A percentile compares a stretch with the other conserved stretches of the same genome.
Conservation (phyloP, 2,797 vertebrate genomes). For the Spatula clypeata region DNA sequence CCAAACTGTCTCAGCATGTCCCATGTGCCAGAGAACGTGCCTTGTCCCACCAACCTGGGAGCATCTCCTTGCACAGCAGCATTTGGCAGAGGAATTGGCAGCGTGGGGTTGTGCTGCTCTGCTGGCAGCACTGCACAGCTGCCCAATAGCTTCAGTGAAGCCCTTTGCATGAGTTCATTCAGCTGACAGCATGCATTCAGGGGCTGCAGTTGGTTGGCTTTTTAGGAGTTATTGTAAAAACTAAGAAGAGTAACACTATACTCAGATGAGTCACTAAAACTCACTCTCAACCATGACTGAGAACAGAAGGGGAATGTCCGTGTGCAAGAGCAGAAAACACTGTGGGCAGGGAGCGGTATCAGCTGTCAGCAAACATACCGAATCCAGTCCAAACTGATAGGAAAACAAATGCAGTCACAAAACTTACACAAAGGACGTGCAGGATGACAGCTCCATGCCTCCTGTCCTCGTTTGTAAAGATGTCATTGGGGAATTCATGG, state of each 20-base stretch:
- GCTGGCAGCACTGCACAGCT: background rate
- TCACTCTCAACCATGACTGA: background rate
- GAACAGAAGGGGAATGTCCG: background rate
- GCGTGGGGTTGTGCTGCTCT: background rate
- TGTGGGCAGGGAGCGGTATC: rapidly evolving
- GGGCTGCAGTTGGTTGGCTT: rapidly evolving
- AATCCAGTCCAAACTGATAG: background rate
- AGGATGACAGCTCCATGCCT: slow-evolving; percentile 92
- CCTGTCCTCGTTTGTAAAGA: slow-evolving; percentile 93
- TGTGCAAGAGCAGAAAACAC: background rate
- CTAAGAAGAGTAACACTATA: background rate
- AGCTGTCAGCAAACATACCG: rapidly evolving
- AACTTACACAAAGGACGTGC: slow-evolving; percentile 96
- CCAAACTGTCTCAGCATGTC: background rate
- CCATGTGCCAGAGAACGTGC: background rate
- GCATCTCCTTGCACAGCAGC: rapidly evolving
- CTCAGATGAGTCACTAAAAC: background rate
- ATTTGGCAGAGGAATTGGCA: background rate
- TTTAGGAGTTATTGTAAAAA: background rate
- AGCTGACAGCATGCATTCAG: rapidly evolving
- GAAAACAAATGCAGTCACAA: background rate
- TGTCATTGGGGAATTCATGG: slow-evolving; percentile 95
- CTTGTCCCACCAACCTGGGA: rapidly evolving
- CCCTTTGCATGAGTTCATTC: background rate
- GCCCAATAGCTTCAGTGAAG: background rate